phyloP scores from a whole-genome alignment of 2,888 invertebrate species.

The Napeogenes sylphis region DNA sequence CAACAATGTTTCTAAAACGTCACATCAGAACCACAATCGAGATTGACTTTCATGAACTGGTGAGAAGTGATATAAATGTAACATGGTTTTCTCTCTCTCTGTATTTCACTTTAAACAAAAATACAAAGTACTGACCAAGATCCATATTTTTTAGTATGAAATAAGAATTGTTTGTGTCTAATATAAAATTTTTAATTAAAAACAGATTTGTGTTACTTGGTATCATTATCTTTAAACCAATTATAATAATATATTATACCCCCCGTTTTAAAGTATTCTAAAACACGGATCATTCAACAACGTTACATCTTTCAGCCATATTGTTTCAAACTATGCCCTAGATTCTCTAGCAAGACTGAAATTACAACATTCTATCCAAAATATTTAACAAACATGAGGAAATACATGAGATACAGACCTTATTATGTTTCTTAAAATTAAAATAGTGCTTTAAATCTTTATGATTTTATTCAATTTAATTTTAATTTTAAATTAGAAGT shows the following conservation, averaged over 20 bases:
- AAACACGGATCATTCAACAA: conserved; percentile 7
- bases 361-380: conserved; percentile 8
- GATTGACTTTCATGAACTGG: conserved; percentile 39
- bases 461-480: no score
- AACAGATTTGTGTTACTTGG: no score
- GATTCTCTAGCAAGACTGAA: conserved; percentile 10
- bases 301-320: conserved; percentile 4
- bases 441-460: neutral
- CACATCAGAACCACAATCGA: conserved; percentile 31
- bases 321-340: conserved; percentile 13
- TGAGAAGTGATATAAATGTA: conserved; percentile 26
- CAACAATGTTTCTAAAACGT: conserved; percentile 33
- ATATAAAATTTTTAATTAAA: no score
- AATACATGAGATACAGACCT: neutral
- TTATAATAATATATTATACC: no score
- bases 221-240: no score
- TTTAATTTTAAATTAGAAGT: no score
- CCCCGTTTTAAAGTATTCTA: neutral
- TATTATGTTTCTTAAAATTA: neutral
- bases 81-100: no score
- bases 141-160: no score
- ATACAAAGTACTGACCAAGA: no score
- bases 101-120: no score
- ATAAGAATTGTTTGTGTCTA: no score
- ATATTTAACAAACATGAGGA: conserved; percentile 3